Conservation (phyloP, 2,113 vertebrate genomes). For the Passer montanus region DNA sequence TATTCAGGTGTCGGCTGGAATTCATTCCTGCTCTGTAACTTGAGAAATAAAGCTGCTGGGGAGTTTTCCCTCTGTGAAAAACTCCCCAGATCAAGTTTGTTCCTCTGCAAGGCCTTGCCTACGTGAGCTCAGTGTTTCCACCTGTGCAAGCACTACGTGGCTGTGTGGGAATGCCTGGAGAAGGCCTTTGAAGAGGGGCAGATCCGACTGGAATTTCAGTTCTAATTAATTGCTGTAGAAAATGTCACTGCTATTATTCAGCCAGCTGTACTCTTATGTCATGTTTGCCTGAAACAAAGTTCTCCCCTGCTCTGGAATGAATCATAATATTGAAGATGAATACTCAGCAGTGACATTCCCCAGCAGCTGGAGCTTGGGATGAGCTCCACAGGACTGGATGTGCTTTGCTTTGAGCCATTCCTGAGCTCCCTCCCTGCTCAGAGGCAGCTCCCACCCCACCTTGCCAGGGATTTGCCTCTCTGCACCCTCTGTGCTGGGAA, state of each 20-base stretch:
- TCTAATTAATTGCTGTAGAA: conserved; percentile 61
- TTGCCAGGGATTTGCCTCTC: background rate
- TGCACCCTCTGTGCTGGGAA: background rate
- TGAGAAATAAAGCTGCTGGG: conserved; percentile 4
- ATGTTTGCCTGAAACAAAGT: conserved; percentile 62
- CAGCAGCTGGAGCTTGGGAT: background rate
- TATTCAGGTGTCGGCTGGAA: background rate
- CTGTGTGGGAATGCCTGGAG: conserved; percentile 61
- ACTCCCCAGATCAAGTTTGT: background rate
- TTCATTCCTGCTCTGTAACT: background rate
- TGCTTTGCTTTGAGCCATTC: background rate
- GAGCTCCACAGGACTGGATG: background rate
- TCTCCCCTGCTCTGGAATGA: conserved; percentile 36
- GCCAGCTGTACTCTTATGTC: conserved; percentile 46
- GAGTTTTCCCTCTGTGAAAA: background rate
- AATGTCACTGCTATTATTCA: conserved; percentile 60
- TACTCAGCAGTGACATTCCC: conserved; percentile 13
- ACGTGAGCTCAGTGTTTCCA: conserved; percentile 54
- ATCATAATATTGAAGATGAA: conserved; percentile 50
- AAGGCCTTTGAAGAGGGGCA: conserved; percentile 51
- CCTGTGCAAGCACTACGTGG: background rate
- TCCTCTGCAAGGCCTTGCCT: background rate
- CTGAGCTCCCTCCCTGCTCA: background rate
- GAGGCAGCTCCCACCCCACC: background rate
- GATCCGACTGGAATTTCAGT: conserved; percentile 56